Percentiles rank a stretch among this genome's conserved stretches.
Evolutionary conservation across 2,888 invertebrate genomes (phyloP).

Genomic region (Himalopsyche tibetana): DNA sequence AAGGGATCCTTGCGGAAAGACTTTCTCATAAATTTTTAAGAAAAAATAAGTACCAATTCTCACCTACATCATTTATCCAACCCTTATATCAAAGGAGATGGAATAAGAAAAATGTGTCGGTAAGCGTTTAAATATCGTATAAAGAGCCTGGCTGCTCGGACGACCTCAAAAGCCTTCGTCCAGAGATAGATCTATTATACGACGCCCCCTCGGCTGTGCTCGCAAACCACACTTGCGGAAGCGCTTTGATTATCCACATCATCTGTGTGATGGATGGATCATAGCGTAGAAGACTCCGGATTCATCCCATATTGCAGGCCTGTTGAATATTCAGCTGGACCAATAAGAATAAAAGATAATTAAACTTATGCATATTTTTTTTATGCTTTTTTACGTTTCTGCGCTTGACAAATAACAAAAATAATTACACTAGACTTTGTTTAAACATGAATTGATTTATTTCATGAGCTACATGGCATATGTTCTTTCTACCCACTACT

Average conservation of each 20-base stretch:
- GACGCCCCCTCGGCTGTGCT: background rate
- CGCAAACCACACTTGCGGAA: background rate
- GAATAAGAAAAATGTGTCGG: background rate
- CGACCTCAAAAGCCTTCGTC: slow-evolving; percentile 4
- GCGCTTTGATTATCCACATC: slow-evolving; percentile 18
- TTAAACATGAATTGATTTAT: no score
- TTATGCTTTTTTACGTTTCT: no score
- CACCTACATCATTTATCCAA: background rate
- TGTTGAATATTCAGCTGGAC: background rate
- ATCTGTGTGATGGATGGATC: slow-evolving; percentile 10
- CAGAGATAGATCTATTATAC: slow-evolving; percentile 14
- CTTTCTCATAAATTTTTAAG: background rate
- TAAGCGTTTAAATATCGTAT: slow-evolving; percentile 2
- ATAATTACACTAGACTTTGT: no score
- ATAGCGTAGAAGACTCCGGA: background rate
- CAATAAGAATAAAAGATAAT: background rate
- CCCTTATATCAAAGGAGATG: background rate
- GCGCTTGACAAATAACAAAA: no score
- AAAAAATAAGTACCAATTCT: background rate
- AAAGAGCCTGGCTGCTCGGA: background rate
- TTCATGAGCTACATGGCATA: no score
- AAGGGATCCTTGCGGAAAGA: no score
- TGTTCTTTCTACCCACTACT: no score
- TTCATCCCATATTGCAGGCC: background rate
- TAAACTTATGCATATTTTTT: no score